phyloP scores from a whole-genome alignment of 2,888 invertebrate genomes.

The Latheticus oryzae region DNA sequence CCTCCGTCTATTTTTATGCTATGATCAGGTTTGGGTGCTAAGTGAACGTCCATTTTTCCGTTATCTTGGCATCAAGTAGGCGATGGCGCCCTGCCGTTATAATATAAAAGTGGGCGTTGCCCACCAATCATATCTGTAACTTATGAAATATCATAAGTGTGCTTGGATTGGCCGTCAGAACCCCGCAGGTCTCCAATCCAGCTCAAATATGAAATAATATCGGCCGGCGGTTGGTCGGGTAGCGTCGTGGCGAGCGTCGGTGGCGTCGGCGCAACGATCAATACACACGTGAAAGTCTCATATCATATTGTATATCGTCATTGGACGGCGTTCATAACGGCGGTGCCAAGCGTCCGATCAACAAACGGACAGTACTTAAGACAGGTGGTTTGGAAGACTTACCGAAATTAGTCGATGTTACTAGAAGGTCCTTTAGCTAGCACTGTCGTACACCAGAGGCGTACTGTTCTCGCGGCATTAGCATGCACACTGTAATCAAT shows the following conservation, averaged over 20 bases:
- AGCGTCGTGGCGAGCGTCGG: constrained; percentile 61
- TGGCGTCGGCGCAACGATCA: constrained; percentile 62
- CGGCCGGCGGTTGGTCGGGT: constrained; percentile 69
- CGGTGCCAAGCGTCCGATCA: constrained; percentile 38
- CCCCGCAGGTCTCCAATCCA: constrained; percentile 70
- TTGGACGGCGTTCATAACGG: constrained; percentile 62
- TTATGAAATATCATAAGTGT: constrained; percentile 62
- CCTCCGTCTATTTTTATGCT: no score
- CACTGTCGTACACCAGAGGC: constrained; percentile 44
- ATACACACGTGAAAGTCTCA: constrained; percentile 63
- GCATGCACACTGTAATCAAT: constrained; percentile 64
- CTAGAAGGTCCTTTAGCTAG: constrained; percentile 44
- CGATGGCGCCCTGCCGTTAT: constrained; percentile 53
- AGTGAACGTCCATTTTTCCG: no score
- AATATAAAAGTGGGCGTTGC: constrained; percentile 44
- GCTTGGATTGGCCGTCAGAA: constrained; percentile 54
- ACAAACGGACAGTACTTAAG: constrained; percentile 44
- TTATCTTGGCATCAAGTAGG: no score
- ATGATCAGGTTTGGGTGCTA: no score
- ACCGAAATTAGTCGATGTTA: constrained; percentile 36
- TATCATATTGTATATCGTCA: constrained; percentile 65
- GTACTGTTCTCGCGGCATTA: constrained; percentile 60
- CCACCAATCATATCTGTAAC: constrained; percentile 59
- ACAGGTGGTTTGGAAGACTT: constrained; percentile 37
- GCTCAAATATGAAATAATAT: constrained; percentile 75